phyloP scores from a whole-genome alignment of 2,113 vertebrate species.

The Protobothrops mucrosquamatus region DNA sequence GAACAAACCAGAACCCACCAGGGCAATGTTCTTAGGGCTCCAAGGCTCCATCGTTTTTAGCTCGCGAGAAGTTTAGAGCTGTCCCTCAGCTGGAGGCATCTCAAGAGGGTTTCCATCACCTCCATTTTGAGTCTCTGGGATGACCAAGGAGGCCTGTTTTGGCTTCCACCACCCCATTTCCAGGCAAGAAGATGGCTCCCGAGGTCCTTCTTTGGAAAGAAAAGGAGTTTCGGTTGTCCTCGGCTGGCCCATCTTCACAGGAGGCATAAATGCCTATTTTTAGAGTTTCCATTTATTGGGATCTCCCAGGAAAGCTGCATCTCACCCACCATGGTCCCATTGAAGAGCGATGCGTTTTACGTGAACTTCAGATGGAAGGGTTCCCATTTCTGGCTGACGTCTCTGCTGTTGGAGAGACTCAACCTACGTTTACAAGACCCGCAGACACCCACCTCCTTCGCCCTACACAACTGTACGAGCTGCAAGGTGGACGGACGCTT shows the following conservation, averaged over 20 bases:
- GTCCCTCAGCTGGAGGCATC: conserved; percentile 29
- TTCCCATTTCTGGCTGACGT: background rate
- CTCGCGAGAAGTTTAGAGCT: conserved; percentile 17
- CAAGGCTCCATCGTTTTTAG: conserved; percentile 58
- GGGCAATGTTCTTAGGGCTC: conserved; percentile 65
- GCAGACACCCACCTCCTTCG: background rate
- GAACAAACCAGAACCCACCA: conserved; percentile 49
- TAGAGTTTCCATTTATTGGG: background rate
- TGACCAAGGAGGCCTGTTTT: background rate
- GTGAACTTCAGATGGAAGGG: background rate
- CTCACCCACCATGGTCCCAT: background rate
- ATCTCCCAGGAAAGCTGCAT: background rate
- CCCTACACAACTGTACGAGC: background rate
- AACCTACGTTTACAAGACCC: background rate
- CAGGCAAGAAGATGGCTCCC: background rate
- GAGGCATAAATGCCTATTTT: background rate
- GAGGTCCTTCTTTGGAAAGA: accelerated
- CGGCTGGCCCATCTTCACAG: background rate
- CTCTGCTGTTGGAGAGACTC: background rate
- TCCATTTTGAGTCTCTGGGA: background rate
- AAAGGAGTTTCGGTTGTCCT: background rate
- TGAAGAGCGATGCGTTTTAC: background rate
- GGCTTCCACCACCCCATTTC: background rate
- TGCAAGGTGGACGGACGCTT: background rate
- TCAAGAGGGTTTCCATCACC: conserved; percentile 18